Percentiles rank a stretch among this genome's conserved stretches.
Evolutionary conservation across 92 coral and sea anemone species (phyloP).

Genomic region (Epizoanthus fatuus): DNA sequence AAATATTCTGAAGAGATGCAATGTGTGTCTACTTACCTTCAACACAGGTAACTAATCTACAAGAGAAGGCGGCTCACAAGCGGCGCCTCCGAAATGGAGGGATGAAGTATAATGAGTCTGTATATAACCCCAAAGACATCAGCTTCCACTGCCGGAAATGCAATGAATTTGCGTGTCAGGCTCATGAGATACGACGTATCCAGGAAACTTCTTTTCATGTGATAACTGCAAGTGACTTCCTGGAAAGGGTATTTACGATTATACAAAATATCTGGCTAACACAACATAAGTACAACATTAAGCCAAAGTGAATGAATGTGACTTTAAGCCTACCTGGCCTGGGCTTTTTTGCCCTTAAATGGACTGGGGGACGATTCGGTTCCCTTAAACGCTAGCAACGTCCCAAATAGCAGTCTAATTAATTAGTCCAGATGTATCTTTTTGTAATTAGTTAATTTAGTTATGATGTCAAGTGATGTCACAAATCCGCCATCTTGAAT

Average conservation of each 20-base stretch:
- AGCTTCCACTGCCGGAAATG: conserved; percentile 88
- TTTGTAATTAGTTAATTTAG: no score
- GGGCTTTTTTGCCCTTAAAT: no score
- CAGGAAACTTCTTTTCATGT: conserved; percentile 62
- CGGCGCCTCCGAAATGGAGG: conserved; percentile 59
- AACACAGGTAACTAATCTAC: conserved; percentile 65
- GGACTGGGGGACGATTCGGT: no score
- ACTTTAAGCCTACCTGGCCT: no score
- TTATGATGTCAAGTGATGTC: no score
- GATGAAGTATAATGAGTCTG: conserved; percentile 35
- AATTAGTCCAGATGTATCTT: no score
- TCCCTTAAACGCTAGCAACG: no score
- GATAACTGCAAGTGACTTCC: conserved; percentile 66
- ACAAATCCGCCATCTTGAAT: no score
- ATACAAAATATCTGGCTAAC: neutral
- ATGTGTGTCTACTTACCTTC: neutral
- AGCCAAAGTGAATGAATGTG: no score
- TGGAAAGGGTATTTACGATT: conserved; percentile 43
- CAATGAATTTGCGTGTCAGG: conserved; percentile 80
- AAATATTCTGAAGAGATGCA: no score
- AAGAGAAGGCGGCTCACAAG: conserved; percentile 51
- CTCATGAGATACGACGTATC: conserved; percentile 79
- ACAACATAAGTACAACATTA: no score
- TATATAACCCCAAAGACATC: conserved; percentile 64
- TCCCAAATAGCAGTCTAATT: no score